These are phyloP conservation scores for Myiozetetes cayanensis DNA, from an alignment of 2,113 vertebrate species.

Conservation along the genomic window DNA sequence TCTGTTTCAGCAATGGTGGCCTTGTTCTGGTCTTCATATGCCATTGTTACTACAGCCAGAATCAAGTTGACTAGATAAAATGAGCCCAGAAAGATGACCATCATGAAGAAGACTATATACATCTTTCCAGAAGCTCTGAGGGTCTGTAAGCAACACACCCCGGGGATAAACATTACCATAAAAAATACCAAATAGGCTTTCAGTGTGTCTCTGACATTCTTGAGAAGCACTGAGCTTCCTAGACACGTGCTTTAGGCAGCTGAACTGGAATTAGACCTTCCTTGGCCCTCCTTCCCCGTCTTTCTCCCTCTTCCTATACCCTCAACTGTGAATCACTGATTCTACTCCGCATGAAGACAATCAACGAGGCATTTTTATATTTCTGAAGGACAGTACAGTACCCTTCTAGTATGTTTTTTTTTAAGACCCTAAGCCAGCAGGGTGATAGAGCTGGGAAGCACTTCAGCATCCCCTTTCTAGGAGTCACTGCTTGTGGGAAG, in stretches of 20 bases:
- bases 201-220: background rate
- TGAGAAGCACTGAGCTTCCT: background rate
- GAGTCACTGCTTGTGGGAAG: background rate
- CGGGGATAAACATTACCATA: background rate
- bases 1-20: constrained; percentile 92
- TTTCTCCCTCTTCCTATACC: background rate
- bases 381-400: background rate
- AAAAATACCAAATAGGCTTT: background rate
- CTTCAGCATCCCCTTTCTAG: background rate
- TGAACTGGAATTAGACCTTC: background rate
- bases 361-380: background rate
- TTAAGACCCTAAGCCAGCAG: background rate
- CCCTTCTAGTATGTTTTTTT: background rate
- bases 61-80: constrained; percentile 98
- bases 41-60: constrained; percentile 97
- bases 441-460: background rate
- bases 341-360: fast-evolving
- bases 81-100: constrained; percentile 97
- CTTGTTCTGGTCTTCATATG: constrained; percentile 95
- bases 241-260: background rate
- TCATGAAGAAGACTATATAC: constrained; percentile 94
- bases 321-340: fast-evolving
- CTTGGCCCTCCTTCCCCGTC: background rate
- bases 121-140: constrained; percentile 92
- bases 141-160: constrained; percentile 77